These are phyloP conservation scores for Drosophila dives DNA, from an alignment of 2,888 invertebrate species.

Conservation along the genomic window DNA sequence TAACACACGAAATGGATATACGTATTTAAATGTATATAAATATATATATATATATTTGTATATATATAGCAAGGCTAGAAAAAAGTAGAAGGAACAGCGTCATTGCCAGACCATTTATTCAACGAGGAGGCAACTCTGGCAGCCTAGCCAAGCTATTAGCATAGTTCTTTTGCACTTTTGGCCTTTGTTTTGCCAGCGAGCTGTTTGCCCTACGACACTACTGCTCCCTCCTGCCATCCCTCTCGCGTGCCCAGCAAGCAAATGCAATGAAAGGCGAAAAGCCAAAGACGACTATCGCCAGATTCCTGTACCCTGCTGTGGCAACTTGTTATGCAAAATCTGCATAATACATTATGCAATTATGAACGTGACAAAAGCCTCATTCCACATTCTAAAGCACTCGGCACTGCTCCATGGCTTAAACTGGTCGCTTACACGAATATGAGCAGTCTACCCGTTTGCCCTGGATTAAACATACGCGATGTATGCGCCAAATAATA, in stretches of 20 bases:
- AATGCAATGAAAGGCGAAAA: constrained; percentile 42
- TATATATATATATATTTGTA: not conserved
- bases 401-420: constrained; percentile 7
- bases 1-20: constrained; percentile 33
- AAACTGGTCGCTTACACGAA: constrained; percentile 12
- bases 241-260: not conserved
- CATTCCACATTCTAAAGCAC: constrained; percentile 15
- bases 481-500: constrained; percentile 47
- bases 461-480: constrained; percentile 27
- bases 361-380: constrained; percentile 75
- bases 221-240: not conserved
- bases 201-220: constrained; percentile 37
- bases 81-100: constrained; percentile 1
- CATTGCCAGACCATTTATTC: constrained; percentile 1
- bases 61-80: not conserved
- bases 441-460: constrained; percentile 3
- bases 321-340: constrained; percentile 77
- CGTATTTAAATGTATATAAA: not conserved
- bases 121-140: not conserved
- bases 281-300: constrained; percentile 51
- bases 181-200: constrained; percentile 56
- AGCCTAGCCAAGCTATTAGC: constrained; percentile 63
- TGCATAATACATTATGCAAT: constrained; percentile 78
- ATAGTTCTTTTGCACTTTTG: constrained; percentile 70
- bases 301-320: constrained; percentile 50